These are phyloP conservation scores for Trichonephila clavipes DNA, from an alignment of 1,140 invertebrate genomes.

Conservation along the genomic window DNA sequence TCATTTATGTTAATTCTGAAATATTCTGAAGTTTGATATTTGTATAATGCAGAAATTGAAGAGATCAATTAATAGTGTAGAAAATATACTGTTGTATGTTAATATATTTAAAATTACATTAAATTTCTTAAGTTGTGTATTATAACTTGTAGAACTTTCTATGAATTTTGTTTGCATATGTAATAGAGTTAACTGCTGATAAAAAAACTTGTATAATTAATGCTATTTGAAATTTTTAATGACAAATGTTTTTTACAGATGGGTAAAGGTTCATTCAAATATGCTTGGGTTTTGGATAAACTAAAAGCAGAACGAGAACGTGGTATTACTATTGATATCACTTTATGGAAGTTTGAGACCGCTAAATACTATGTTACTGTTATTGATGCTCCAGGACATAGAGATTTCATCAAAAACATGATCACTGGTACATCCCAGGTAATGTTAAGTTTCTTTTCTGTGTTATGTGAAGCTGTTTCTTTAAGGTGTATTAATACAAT, in stretches of 20 bases:
- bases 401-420: slow-evolving; percentile 87
- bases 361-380: slow-evolving; percentile 84
- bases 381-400: slow-evolving; percentile 85
- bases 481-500: not conserved
- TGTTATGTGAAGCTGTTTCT: not conserved
- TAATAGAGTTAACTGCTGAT: no score
- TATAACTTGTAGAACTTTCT: no score
- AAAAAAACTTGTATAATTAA: no score
- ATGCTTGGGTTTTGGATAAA: slow-evolving; percentile 85
- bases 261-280: slow-evolving; percentile 85
- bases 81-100: no score
- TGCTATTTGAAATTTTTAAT: no score
- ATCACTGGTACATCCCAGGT: slow-evolving; percentile 84
- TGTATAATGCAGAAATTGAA: no score
- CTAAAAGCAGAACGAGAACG: slow-evolving; percentile 85
- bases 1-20: not conserved
- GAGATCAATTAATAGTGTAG: no score
- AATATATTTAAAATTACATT: no score
- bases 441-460: not conserved
- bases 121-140: no score
- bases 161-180: no score
- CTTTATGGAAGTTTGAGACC: slow-evolving; percentile 86
- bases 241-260: slow-evolving; percentile 79
- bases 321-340: slow-evolving; percentile 86
- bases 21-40: no score